Evolutionary conservation across 1,140 invertebrate species (phyloP).

Genomic region (Zaprionus camerounensis): DNA sequence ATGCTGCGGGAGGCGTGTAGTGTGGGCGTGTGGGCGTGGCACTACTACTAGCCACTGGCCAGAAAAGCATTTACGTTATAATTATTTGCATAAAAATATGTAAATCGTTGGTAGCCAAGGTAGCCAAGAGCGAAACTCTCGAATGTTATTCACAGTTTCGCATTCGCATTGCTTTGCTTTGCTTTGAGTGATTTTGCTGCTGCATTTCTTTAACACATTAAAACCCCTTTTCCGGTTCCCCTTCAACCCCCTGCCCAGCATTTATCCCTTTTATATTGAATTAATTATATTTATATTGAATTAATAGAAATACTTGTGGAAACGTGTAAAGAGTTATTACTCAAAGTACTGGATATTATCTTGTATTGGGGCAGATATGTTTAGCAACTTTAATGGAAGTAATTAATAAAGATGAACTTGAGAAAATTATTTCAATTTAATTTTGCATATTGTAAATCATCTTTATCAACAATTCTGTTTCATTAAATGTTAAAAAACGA

Average conservation of each 20-base stretch:
- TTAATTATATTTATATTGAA: neutral
- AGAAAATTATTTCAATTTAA: too few species aligned
- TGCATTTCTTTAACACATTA: neutral
- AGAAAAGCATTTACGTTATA: constrained; percentile 43
- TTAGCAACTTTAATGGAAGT: too few species aligned
- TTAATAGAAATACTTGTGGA: neutral
- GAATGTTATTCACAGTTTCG: constrained; percentile 45
- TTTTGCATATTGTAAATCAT: too few species aligned
- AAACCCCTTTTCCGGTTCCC: neutral
- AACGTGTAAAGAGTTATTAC: neutral
- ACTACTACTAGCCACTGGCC: neutral
- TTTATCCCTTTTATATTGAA: neutral
- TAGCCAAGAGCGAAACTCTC: constrained; percentile 37
- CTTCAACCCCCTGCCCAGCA: neutral
- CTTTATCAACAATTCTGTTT: too few species aligned
- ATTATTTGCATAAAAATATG: constrained; percentile 74
- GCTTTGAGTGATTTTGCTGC: constrained; percentile 9
- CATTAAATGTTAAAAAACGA: too few species aligned
- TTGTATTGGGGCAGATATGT: too few species aligned
- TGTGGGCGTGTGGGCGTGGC: neutral
- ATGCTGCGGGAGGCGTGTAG: neutral
- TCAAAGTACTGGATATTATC: neutral
- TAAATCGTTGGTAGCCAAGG: constrained; percentile 50
- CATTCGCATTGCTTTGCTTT: constrained; percentile 30
- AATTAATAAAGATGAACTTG: too few species aligned